Conservation (phyloP, 53 echinoderm and acorn worm genomes). For the Antedon mediterranea region DNA sequence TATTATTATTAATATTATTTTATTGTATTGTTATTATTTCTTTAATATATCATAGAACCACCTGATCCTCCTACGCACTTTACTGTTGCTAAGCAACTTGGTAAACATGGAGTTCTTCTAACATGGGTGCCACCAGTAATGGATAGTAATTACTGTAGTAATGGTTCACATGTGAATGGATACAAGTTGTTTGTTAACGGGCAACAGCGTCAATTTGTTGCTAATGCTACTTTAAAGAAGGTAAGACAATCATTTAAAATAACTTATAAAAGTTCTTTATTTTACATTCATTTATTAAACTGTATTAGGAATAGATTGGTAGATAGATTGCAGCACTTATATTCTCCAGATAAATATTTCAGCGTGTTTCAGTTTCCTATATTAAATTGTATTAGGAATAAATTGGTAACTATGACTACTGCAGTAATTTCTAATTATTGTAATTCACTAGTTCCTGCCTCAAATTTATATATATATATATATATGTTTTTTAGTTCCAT, state of each 20-base stretch:
- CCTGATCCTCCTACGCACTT: conserved; percentile 60
- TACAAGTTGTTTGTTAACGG: conserved; percentile 83
- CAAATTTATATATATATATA: no score
- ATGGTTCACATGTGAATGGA: conserved; percentile 66
- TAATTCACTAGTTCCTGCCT: no score
- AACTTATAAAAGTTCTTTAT: no score
- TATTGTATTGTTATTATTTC: neutral
- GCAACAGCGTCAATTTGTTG: conserved; percentile 72
- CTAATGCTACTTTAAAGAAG: conserved; percentile 78
- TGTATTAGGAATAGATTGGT: no score
- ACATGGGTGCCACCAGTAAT: conserved; percentile 66
- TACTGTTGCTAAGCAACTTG: conserved; percentile 43
- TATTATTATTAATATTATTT: neutral
- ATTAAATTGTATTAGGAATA: no score
- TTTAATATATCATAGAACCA: conserved; percentile 28
- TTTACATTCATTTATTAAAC: no score
- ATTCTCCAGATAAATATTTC: no score
- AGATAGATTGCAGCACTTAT: no score
- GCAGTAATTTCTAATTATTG: no score
- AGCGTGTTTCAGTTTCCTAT: no score
- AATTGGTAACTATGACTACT: no score
- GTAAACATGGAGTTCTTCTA: conserved; percentile 56
- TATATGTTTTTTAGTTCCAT: no score
- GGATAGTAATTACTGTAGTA: conserved; percentile 55
- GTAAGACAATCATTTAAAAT: conserved; percentile 16